Percentiles rank a stretch among this genome's conserved stretches.
These are phyloP conservation scores for Chironomus riparius DNA, from an alignment of 2,888 invertebrate species.

Conservation along the genomic window DNA sequence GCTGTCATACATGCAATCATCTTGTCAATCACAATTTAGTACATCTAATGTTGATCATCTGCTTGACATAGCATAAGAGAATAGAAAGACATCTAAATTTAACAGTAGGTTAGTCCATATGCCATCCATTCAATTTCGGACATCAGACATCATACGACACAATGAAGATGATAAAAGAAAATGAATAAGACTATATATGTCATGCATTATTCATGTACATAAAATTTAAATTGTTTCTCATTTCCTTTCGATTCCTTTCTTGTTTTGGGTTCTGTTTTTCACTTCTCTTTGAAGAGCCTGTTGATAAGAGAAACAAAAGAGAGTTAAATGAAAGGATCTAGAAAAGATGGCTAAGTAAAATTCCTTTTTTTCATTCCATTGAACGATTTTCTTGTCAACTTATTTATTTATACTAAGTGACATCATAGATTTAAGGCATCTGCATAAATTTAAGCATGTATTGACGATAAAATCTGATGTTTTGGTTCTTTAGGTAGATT, in stretches of 20 bases:
- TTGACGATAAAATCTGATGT: no score
- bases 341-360: no score
- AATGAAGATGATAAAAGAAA: neutral
- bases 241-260: no score
- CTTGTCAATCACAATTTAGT: slow-evolving; percentile 14
- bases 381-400: neutral
- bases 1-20: neutral
- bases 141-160: neutral
- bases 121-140: neutral
- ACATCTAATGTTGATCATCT: neutral
- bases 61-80: slow-evolving; percentile 4
- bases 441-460: neutral
- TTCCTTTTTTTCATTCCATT: neutral
- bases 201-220: slow-evolving; percentile 25
- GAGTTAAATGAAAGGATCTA: neutral
- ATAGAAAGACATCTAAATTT: slow-evolving; percentile 4
- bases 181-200: neutral
- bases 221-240: slow-evolving; percentile 13
- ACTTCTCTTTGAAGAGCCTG: neutral
- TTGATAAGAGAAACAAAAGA: neutral
- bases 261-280: no score
- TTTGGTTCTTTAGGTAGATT: no score
- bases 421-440: neutral
- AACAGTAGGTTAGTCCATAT: neutral
- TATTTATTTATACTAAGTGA: neutral